Percentiles rank a stretch among this genome's conserved stretches.
These are phyloP conservation scores for Harlomillsia oculata DNA, from an alignment of 1,140 invertebrate genomes.

Conservation along the genomic window DNA sequence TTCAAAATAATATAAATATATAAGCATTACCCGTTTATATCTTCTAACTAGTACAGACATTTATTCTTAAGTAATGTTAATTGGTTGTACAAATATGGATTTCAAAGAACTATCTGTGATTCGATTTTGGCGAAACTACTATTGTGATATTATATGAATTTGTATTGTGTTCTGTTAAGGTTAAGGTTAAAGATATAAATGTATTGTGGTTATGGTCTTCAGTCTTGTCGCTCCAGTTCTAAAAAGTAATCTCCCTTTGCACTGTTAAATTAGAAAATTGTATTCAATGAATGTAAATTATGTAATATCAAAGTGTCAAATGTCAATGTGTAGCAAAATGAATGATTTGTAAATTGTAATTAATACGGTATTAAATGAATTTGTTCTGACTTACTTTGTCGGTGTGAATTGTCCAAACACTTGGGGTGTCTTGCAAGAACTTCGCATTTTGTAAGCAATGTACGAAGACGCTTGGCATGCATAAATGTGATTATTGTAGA, in stretches of 20 bases:
- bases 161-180: too few relatives aligned
- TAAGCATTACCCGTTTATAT: too few relatives aligned
- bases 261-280: neutral
- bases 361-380: neutral
- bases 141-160: too few relatives aligned
- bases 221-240: conserved; percentile 10
- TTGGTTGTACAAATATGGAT: too few relatives aligned
- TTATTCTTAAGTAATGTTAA: too few relatives aligned
- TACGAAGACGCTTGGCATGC: conserved; percentile 17
- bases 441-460: conserved; percentile 18
- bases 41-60: too few relatives aligned
- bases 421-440: conserved; percentile 11
- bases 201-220: neutral
- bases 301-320: neutral
- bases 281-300: neutral
- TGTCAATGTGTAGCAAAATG: too few relatives aligned
- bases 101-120: too few relatives aligned
- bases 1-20: too few relatives aligned
- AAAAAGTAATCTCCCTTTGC: conserved; percentile 22
- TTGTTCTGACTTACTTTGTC: conserved; percentile 10
- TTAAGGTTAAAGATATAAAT: neutral
- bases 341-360: neutral
- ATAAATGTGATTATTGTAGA: conserved; percentile 21
- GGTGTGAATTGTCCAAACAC: conserved; percentile 21
- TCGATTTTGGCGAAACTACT: too few relatives aligned